These are phyloP conservation scores for Heliconius hortense DNA, from an alignment of 2,888 invertebrate species.

Conservation along the genomic window DNA sequence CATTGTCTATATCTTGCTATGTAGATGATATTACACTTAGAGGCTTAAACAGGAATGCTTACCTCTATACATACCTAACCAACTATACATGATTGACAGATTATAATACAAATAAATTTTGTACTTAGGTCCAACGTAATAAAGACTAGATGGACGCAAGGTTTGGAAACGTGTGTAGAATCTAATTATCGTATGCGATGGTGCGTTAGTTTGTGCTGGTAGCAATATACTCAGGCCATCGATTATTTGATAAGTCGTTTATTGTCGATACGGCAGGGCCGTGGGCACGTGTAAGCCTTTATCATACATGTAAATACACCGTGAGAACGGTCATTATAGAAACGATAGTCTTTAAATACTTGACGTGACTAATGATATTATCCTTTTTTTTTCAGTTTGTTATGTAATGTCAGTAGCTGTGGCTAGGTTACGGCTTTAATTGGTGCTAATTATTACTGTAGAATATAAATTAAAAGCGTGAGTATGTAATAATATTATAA, in stretches of 20 bases:
- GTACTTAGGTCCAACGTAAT: conserved; percentile 3
- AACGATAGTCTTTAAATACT: conserved; percentile 5
- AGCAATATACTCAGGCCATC: conserved; percentile 55
- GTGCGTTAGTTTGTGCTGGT: conserved; percentile 43
- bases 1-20: neutral
- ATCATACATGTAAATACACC: conserved; percentile 38
- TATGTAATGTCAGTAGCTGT: neutral
- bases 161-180: conserved; percentile 33
- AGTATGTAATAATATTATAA: too few species aligned
- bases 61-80: neutral
- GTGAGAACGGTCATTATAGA: conserved; percentile 25
- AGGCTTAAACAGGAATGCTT: neutral
- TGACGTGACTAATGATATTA: conserved; percentile 3
- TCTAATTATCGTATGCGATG: conserved; percentile 44
- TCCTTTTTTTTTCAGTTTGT: conserved; percentile 8
- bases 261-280: conserved; percentile 58
- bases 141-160: conserved; percentile 22
- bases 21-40: neutral
- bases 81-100: conserved; percentile 14
- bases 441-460: neutral
- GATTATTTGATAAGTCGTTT: conserved; percentile 72
- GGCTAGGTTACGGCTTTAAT: neutral
- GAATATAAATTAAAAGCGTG: neutral
- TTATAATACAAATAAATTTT: conserved; percentile 25
- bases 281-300: conserved; percentile 52